A percentile compares a stretch with the other conserved stretches of the same genome.
Evolutionary conservation across 2,113 vertebrate genomes (phyloP).

Genomic region (Dasyornis broadbenti): DNA sequence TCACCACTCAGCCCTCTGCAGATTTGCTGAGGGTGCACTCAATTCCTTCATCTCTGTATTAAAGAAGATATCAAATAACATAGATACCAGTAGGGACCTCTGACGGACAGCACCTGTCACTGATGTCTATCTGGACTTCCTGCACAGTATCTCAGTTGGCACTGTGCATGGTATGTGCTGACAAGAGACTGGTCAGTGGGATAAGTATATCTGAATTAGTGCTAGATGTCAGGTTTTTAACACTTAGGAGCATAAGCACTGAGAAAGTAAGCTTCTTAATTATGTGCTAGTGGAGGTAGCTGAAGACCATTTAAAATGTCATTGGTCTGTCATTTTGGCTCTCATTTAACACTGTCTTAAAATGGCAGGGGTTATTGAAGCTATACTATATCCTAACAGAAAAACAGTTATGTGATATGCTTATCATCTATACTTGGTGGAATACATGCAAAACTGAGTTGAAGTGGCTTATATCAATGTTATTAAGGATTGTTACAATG

Average conservation of each 20-base stretch:
- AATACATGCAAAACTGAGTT: background rate
- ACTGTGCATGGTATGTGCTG: background rate
- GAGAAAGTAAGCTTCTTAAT: background rate
- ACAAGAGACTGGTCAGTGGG: background rate
- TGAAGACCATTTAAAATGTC: background rate
- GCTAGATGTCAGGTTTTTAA: background rate
- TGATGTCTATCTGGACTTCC: background rate
- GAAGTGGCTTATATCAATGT: background rate
- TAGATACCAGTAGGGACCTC: background rate
- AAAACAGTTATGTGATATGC: background rate
- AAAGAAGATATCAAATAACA: background rate
- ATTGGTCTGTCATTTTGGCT: background rate
- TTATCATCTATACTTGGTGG: background rate
- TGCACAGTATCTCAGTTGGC: background rate
- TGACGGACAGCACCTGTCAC: background rate
- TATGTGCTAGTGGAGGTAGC: background rate
- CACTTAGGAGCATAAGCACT: background rate
- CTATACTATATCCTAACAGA: background rate
- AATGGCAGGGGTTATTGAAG: background rate
- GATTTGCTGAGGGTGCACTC: background rate
- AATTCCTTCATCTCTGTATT: background rate
- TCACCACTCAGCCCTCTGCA: background rate
- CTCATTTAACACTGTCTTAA: background rate
- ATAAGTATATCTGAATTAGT: background rate
- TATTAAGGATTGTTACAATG: background rate